Evolutionary conservation across 1,140 invertebrate species (phyloP).

Genomic region (Drosophila rufa): DNA sequence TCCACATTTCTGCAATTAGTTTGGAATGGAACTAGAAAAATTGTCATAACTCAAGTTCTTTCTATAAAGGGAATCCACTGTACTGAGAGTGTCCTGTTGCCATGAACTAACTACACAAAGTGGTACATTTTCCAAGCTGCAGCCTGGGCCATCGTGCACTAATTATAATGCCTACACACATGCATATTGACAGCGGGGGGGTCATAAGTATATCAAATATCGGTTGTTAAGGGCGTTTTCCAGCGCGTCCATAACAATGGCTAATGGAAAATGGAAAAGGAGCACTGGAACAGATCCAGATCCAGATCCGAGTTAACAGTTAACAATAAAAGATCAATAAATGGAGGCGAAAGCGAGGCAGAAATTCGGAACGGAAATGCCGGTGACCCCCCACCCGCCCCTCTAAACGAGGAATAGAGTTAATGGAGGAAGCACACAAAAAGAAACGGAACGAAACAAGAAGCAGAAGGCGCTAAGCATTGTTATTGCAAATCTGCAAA

Average conservation of each 20-base stretch:
- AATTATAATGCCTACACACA: conserved; percentile 3
- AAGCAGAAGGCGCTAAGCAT: conserved; percentile 11
- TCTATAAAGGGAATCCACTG: neutral
- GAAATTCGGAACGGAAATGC: conserved; percentile 45
- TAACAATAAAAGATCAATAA: conserved; percentile 32
- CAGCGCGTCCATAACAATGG: conserved; percentile 52
- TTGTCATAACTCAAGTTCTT: too few species aligned
- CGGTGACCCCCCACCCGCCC: neutral
- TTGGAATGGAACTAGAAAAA: neutral
- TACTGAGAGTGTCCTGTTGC: conserved; percentile 1
- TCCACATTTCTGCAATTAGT: neutral
- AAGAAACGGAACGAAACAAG: conserved; percentile 14
- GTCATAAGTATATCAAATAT: conserved; percentile 50
- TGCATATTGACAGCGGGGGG: conserved; percentile 34
- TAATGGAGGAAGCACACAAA: conserved; percentile 12
- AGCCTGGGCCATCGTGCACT: conserved; percentile 29
- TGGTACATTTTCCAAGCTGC: conserved; percentile 40
- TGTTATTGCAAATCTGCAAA: conserved; percentile 55
- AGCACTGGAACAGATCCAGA: conserved; percentile 17
- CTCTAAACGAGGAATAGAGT: conserved; percentile 7
- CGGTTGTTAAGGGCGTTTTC: conserved; percentile 78
- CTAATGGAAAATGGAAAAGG: conserved; percentile 33
- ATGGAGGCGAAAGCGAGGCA: conserved; percentile 9
- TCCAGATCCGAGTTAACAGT: conserved; percentile 23
- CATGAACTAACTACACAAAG: conserved; percentile 21